Evolutionary conservation across 92 coral and sea anemone genomes (phyloP), one percentile per base, ranked within the genome.

Genomic region (Siderastrea radians): DNA sequence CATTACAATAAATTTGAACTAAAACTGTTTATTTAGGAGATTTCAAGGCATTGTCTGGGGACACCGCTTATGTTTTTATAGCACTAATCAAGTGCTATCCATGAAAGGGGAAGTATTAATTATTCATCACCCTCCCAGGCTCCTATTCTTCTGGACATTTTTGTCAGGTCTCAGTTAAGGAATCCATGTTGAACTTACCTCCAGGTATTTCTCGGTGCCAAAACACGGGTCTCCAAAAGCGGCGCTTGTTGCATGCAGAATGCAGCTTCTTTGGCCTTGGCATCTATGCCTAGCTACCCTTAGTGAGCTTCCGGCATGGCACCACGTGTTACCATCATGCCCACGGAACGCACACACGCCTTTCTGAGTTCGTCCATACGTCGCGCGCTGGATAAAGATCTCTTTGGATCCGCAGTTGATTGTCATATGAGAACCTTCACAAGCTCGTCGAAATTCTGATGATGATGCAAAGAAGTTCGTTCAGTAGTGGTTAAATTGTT

Each of bases 211-310:
- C 1, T 1, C 11, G 11, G 83, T 62, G 13, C 83, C 83, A 45
- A 16, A 1, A 62, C 83, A 78, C 0, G 83, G 83, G 71, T 78
- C 81, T 7, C 83, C 71, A 78, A 78, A 78, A 7, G 10, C 83
- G 2, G 45, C 3, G 58, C 61, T 61, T 11, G 44, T 16, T 15
- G 83, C 70, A 57, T 2, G 1, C 38, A 78, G 54, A 47, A 58
- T 63, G 13, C 83, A 78, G 0, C 17, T 61, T 17, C 10, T 14
- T 46, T 49, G 72, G 19, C 70, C 71, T 63, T 78, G 83, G 11
- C 83, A 78, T 46, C 52, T 19, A 19, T 62, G 17, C 47, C 13
- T 59, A 68, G 44, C 51, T 15, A 68, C 74, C 52, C 1, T 43
- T 51, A 68, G 44, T 3, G 74, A 68, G 7, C 14, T 26, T 44